These are phyloP conservation scores for Pegea sp. DNA, from an alignment of 23 tunicate species.

Conservation along the genomic window DNA sequence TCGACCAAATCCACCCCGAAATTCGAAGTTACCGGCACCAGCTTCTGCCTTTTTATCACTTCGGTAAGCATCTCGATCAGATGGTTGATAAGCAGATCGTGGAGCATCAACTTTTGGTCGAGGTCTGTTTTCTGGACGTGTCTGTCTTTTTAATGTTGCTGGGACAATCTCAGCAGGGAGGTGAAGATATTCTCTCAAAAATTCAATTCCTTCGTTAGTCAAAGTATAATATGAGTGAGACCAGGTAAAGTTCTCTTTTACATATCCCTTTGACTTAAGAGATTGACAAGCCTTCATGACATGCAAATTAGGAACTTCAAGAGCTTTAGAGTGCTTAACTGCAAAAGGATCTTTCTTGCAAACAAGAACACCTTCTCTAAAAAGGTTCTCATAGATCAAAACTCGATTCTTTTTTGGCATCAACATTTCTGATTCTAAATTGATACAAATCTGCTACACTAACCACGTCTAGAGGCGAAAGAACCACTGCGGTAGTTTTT, in stretches of 20 bases:
- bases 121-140: slow-evolving; percentile 26
- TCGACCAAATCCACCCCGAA: slow-evolving; percentile 81
- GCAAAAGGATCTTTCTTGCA: slow-evolving; percentile 47
- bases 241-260: slow-evolving; percentile 74
- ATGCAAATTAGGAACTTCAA: slow-evolving; percentile 53
- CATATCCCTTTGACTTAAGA: slow-evolving; percentile 69
- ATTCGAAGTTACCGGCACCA: slow-evolving; percentile 79
- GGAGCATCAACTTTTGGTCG: slow-evolving; percentile 77
- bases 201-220: slow-evolving; percentile 97
- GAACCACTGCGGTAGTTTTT: too few species aligned
- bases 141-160: slow-evolving; percentile 71
- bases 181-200: slow-evolving; percentile 76
- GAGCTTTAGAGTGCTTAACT: slow-evolving; percentile 38
- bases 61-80: slow-evolving; percentile 84
- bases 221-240: slow-evolving; percentile 60
- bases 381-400: slow-evolving; percentile 56
- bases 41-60: slow-evolving; percentile 94
- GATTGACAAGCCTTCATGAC: slow-evolving; percentile 82
- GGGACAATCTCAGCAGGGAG: slow-evolving; percentile 98
- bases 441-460: too few species aligned
- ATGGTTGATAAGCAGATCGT: slow-evolving; percentile 47
- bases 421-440: too few species aligned
- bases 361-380: slow-evolving; percentile 89
- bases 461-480: too few species aligned
- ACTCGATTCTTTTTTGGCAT: slow-evolving; percentile 86